These are phyloP conservation scores for Linepithema humile DNA, from an alignment of 1,140 invertebrate genomes.

Conservation along the genomic window DNA sequence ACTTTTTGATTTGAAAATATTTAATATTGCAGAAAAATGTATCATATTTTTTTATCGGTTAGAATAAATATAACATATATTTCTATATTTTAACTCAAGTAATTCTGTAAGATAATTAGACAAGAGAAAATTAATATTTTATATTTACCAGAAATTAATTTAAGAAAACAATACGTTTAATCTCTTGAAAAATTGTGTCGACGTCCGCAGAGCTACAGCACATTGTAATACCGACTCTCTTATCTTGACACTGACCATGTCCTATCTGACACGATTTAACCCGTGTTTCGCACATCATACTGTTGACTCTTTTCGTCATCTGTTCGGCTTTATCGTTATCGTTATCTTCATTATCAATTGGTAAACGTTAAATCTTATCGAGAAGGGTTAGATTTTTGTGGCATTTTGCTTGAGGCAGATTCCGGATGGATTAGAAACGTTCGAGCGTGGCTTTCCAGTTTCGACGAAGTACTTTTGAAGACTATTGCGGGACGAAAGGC, in stretches of 20 bases:
- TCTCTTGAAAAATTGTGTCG: background rate
- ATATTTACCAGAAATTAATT: background rate
- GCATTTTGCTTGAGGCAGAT: background rate
- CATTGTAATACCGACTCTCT: background rate
- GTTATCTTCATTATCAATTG: slow-evolving; percentile 38
- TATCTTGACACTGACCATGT: background rate
- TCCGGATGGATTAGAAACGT: background rate
- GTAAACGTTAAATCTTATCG: slow-evolving; percentile 14
- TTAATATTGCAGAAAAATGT: background rate
- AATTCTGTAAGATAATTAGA: background rate
- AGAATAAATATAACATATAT: background rate
- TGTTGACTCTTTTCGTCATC: background rate
- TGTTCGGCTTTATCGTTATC: slow-evolving; percentile 33
- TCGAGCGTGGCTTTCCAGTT: background rate
- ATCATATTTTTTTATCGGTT: background rate
- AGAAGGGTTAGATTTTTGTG: background rate
- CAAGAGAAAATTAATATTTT: background rate
- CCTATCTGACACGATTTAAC: background rate
- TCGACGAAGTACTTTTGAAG: background rate
- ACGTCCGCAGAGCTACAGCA: background rate
- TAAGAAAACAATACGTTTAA: background rate
- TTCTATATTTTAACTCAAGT: no score
- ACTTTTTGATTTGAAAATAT: background rate
- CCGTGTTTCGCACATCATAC: no score
- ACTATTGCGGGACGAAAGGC: slow-evolving; percentile 18